Percentiles rank a stretch among this genome's conserved stretches.
Conservation (phyloP, 2,113 vertebrate species). For the Plectropomus leopardus region DNA sequence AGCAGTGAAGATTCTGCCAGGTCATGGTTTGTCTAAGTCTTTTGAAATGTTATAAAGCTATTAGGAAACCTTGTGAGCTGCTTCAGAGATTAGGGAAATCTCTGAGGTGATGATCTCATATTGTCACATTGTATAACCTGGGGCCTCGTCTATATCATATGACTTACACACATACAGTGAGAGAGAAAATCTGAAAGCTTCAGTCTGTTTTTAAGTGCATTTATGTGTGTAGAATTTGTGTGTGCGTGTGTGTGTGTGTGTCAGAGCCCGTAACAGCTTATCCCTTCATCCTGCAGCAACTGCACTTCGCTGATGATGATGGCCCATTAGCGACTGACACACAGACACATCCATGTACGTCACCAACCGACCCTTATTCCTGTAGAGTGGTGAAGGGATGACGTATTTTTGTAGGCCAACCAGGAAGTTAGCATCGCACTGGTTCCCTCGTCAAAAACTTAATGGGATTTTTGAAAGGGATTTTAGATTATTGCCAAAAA, state of each 20-base stretch:
- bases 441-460: too few species aligned
- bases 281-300: conserved; percentile 59
- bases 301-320: conserved; percentile 61
- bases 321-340: conserved; percentile 69
- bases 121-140: conserved; percentile 63
- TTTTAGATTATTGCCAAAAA: too few species aligned
- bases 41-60: conserved; percentile 41
- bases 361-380: conserved; percentile 13
- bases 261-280: conserved; percentile 46
- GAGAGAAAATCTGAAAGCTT: conserved; percentile 26
- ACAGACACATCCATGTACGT: conserved; percentile 30
- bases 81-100: conserved; percentile 57
- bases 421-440: too few species aligned
- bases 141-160: conserved; percentile 67
- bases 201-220: conserved; percentile 46
- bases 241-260: conserved; percentile 1
- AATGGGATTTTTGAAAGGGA: too few species aligned
- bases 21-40: conserved; percentile 9
- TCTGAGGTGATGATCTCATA: conserved; percentile 71
- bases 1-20: background rate
- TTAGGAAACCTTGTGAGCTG: conserved; percentile 57
- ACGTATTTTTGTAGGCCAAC: too few species aligned
- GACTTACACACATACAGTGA: conserved; percentile 40
- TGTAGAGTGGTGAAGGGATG: too few species aligned
- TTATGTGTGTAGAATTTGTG: conserved; percentile 20